Evolutionary conservation across 2,797 vertebrate species (phyloP), one percentile per base, ranked within the genome.

Genomic region (Pangasius djambal): DNA sequence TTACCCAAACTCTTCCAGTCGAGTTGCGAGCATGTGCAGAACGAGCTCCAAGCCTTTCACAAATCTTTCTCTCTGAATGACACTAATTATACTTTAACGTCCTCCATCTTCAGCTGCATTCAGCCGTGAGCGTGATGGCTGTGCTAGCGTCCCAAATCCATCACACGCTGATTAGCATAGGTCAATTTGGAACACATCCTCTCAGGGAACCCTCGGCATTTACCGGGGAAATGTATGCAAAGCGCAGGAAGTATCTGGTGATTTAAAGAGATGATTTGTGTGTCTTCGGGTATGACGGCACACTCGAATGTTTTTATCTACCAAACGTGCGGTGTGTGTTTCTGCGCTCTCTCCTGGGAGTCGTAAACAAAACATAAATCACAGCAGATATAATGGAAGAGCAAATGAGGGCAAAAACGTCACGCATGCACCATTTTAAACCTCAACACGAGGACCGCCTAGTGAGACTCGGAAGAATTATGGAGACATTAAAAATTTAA

Each of bases 91-190:
- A 83, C 83, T 52, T 70, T 85, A 70, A 67, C 83, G 22, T 70
- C 65, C 65, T 85, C 63, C 83, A 15, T 85, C 83, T 70, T 70
- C 83, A 28, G 20, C 3, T 2, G 57, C 81, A 81, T 55, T 57
- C 52, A 28, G 57, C 59, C 25, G 22, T n/a, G 22, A 87, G 86
- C 25, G 55, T 70, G 75, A 75, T n/a, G 44, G 55, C 83, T 25
- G 15, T 18, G 20, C 34, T 63, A 3, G 77, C 8, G 59, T 90
- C 88, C 86, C 20, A 84, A 90, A 93, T 92, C 90, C 91, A 93
- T 94, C 92, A 92, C 89, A 88, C 81, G 87, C 92, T 92, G 91
- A 91, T 94, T 93, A 92, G 65, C 52, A 89, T 59, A 89, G 92
- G 92, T 94, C 92, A 87, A 7, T 90, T 72, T 88, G 88, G 86